Conservation (phyloP, 2,797 vertebrate species). For the Toxotes lorentzi region DNA sequence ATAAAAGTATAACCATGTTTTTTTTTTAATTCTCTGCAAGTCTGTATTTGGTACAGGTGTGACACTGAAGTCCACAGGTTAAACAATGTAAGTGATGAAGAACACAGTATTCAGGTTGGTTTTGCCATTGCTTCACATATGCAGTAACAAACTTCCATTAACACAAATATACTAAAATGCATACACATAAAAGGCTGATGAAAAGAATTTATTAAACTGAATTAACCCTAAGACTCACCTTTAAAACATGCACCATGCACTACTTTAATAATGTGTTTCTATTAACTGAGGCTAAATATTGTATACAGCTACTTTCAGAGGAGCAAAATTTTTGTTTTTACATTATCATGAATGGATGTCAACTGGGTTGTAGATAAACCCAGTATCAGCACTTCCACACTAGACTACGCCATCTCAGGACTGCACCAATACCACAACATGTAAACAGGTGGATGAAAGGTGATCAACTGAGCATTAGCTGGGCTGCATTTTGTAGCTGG, state of each 20-base stretch:
- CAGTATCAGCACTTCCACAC: constrained; percentile 35
- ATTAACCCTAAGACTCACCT: constrained; percentile 49
- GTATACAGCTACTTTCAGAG: constrained; percentile 31
- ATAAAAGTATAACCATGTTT: constrained; percentile 25
- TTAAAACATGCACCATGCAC: constrained; percentile 74
- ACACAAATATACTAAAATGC: constrained; percentile 51
- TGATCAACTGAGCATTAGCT: constrained; percentile 48
- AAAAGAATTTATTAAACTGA: constrained; percentile 5
- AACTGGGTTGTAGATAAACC: constrained; percentile 23
- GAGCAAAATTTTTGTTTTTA: constrained; percentile 11
- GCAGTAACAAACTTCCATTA: constrained; percentile 41
- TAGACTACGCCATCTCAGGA: constrained; percentile 39
- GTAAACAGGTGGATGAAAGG: constrained; percentile 46
- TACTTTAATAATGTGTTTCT: constrained; percentile 30
- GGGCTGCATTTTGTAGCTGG: constrained; percentile 64
- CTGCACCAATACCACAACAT: constrained; percentile 58
- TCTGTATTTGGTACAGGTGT: constrained; percentile 29
- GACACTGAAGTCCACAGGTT: constrained; percentile 7
- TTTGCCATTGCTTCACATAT: constrained; percentile 32
- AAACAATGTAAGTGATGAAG: constrained; percentile 16
- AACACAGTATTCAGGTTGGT: constrained; percentile 2
- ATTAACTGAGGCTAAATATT: constrained; percentile 17
- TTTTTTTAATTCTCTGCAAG: constrained; percentile 1
- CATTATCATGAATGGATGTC: constrained; percentile 11
- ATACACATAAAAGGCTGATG: constrained; percentile 39